Evolutionary conservation across 2,888 invertebrate genomes (phyloP), one percentile per base, ranked within the genome.

Genomic region (Drosophila incognita): DNA sequence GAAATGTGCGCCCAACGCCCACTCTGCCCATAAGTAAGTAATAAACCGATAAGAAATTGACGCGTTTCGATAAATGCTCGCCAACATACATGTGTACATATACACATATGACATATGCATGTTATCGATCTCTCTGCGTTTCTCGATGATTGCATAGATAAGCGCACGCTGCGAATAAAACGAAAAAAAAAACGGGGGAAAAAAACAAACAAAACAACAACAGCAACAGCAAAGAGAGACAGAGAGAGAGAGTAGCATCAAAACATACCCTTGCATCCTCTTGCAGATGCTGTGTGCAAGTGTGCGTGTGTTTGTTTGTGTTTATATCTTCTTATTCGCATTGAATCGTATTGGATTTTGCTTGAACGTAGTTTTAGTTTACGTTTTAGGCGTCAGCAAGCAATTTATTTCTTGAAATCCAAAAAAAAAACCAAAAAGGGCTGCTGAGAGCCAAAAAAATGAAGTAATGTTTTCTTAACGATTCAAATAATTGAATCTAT

Each of bases 1-100:
- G 80, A 63, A 77, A 33, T 54, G 58, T 94, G 91, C 94, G 94
- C 86, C 93, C 94, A 82, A 95, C 96, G 93, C 96, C 96, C 77
- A 95, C 94, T 92, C 93, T 93, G 82, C 89, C 89, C 40, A 87
- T 82, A 74, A 77, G 91, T 91, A 89, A 91, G 84, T 79, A 38
- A 27, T 56, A 13, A 29, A 29, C 38, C 81, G 84, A 84, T 85
- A 89, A 87, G 82, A 64, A 76, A 27, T 56, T 57, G 27, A 11
- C 48, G 49, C 31, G 53, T 58, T 65, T 58, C 58, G 65, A 64
- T 80, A 76, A 57, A 61, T 60, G 35, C 42, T 52, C 13, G 18
- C 15, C 27, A 24, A 21, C 15, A 15, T n/a, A 29, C 15, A 29
- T 51, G 15, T 35, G 24, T 31, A 31, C 4, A 29, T 8, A 29